These are phyloP conservation scores for Rhynchophorus ferrugineus DNA, from an alignment of 1,140 invertebrate genomes.

Conservation along the genomic window DNA sequence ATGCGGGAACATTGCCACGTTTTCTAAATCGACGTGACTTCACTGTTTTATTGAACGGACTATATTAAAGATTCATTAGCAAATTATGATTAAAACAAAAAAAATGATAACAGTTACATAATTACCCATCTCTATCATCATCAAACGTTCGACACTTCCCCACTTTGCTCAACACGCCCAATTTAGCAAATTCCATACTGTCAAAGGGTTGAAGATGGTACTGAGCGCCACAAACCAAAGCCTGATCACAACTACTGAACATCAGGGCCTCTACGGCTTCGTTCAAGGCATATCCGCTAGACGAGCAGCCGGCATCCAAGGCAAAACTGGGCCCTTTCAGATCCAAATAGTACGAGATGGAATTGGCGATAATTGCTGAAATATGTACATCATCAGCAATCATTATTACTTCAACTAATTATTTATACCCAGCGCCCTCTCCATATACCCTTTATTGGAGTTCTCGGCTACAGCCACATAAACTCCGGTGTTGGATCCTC, in stretches of 20 bases:
- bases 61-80: too few relatives aligned
- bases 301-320: conserved; percentile 83
- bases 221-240: conserved; percentile 77
- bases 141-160: conserved; percentile 87
- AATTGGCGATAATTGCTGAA: conserved; percentile 52
- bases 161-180: conserved; percentile 75
- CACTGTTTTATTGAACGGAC: too few relatives aligned
- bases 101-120: too few relatives aligned
- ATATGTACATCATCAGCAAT: too few relatives aligned
- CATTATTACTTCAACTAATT: too few relatives aligned
- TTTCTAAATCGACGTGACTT: too few relatives aligned
- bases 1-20: too few relatives aligned
- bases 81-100: too few relatives aligned
- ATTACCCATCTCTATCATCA: conserved; percentile 54
- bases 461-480: neutral
- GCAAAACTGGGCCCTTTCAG: conserved; percentile 68
- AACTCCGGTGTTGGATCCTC: neutral
- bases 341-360: conserved; percentile 68
- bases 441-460: neutral
- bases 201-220: conserved; percentile 74
- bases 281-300: conserved; percentile 72
- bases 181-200: conserved; percentile 66
- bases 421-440: neutral
- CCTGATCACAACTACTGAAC: conserved; percentile 71
- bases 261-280: conserved; percentile 68